Evolutionary conservation across 2,888 invertebrate genomes (phyloP).

Genomic region (Doris montereyensis): DNA sequence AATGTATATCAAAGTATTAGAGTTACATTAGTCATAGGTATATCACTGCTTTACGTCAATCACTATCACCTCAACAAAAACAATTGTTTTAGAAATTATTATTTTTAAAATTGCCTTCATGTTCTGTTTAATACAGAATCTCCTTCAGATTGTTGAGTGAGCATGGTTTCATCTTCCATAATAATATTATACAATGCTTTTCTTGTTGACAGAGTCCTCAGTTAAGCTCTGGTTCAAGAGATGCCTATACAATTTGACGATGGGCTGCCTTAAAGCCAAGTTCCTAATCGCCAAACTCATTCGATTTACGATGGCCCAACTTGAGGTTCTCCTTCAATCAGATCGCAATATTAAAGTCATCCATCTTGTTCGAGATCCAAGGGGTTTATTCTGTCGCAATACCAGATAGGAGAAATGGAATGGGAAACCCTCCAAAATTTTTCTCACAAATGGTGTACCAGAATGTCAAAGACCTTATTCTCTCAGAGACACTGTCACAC

Average conservation of each 20-base stretch:
- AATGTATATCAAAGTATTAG: no score
- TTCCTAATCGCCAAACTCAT: conserved; percentile 32
- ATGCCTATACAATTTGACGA: conserved; percentile 21
- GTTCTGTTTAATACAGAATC: no score
- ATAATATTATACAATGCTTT: no score
- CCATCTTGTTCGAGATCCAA: conserved; percentile 43
- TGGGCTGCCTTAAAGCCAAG: conserved; percentile 14
- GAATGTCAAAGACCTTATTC: background rate
- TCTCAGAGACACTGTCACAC: background rate
- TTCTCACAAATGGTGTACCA: background rate
- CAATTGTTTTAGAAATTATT: no score
- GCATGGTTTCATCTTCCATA: no score
- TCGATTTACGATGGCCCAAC: conserved; percentile 29
- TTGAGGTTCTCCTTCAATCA: conserved; percentile 7
- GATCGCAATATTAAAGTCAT: conserved; percentile 41
- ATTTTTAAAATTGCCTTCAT: no score
- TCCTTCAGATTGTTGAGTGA: no score
- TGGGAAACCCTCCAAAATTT: background rate
- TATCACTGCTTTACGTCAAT: no score
- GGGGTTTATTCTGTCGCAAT: conserved; percentile 34
- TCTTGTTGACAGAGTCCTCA: no score
- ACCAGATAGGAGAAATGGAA: conserved; percentile 10
- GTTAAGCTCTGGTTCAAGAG: no score
- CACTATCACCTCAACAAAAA: no score
- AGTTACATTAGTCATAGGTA: no score